Conservation (phyloP, 2,113 vertebrate genomes). For the Dendrocopos noguchii region DNA sequence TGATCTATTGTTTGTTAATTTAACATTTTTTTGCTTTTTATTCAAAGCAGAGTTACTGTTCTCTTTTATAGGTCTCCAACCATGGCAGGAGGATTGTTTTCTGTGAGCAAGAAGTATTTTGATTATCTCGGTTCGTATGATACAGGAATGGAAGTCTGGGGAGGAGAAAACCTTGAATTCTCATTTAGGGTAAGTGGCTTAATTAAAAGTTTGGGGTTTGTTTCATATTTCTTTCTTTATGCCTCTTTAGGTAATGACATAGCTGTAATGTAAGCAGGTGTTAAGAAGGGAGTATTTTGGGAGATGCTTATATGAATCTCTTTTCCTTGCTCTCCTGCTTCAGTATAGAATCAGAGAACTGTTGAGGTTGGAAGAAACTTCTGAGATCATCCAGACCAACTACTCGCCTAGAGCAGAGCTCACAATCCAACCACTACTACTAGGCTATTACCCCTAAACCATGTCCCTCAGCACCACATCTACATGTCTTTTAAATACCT, state of each 20-base stretch:
- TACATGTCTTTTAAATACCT: too few relatives aligned
- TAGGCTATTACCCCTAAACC: too few relatives aligned
- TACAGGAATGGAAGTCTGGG: slow-evolving; percentile 99
- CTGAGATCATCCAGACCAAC: too few relatives aligned
- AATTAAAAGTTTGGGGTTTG: not conserved
- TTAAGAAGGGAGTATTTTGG: not conserved
- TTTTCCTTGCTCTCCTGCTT: not conserved
- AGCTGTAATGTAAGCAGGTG: not conserved
- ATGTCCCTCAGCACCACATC: too few relatives aligned
- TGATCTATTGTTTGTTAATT: not conserved
- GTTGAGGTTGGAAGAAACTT: too few relatives aligned
- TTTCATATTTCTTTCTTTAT: not conserved
- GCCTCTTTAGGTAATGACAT: not conserved
- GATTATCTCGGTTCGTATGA: slow-evolving; percentile 96
- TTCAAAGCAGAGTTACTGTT: not conserved
- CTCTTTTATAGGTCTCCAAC: slow-evolving; percentile 88
- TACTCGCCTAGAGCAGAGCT: too few relatives aligned
- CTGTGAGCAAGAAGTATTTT: slow-evolving; percentile 93
- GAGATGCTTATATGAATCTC: not conserved
- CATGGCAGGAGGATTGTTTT: slow-evolving; percentile 98
- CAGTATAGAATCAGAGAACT: too few relatives aligned
- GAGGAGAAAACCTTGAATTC: slow-evolving; percentile 98
- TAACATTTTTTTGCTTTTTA: not conserved
- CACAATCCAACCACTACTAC: too few relatives aligned
- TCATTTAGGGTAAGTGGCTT: slow-evolving; percentile 91